Evolutionary conservation across 1,140 invertebrate genomes (phyloP), one percentile per base, ranked within the genome.

Genomic region (Procambarus virginalis): DNA sequence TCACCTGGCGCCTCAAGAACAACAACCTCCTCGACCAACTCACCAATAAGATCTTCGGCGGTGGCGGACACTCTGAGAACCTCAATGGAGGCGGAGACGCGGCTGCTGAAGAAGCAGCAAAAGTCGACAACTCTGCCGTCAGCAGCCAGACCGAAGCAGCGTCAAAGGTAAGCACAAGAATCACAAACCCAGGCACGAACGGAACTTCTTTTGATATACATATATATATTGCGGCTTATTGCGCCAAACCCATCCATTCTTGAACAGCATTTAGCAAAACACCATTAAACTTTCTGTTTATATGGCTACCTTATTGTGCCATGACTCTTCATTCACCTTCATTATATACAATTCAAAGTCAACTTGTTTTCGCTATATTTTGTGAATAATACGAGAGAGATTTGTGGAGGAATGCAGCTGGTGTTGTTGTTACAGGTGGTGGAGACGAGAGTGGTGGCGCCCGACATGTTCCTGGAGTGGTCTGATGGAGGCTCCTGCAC

Each of bases 1-100:
- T 85, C 9, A 85, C 83, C 48, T 85, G 83, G 83, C 83, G 83
- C n/a, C 83, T 85, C 46, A 85, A 85, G 48, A 60, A 85, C n/a
- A 64, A 45, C 14, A 85, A 45, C n/a, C 83, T 73, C 68, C 46
- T 85, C 3, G 9, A 85, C 34, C 70, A 85, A n/a, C 83, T 85
- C 64, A 85, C 83, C 17, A 85, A 85, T 55, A 85, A 55, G 83
- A 85, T 85, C 48, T 60, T 85, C 2, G 83, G 64, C 20, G 76
- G 83, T 22, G 83, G 22, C 14, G 73, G 76, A 68, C 70, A 85
- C 17, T 14, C 20, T 0, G 68, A 34, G 68, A 34, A 2, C 68
- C 14, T 73, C n/a, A 73, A 34, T 6, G 14, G 46, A 34, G 46
- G 14, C 10, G 55, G 5, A 73, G 83, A 49, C 49, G 9, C 70